A percentile compares a stretch with the other conserved stretches of the same genome.
Evolutionary conservation across 2,113 vertebrate genomes (phyloP).

Genomic region (Mirza zaza): DNA sequence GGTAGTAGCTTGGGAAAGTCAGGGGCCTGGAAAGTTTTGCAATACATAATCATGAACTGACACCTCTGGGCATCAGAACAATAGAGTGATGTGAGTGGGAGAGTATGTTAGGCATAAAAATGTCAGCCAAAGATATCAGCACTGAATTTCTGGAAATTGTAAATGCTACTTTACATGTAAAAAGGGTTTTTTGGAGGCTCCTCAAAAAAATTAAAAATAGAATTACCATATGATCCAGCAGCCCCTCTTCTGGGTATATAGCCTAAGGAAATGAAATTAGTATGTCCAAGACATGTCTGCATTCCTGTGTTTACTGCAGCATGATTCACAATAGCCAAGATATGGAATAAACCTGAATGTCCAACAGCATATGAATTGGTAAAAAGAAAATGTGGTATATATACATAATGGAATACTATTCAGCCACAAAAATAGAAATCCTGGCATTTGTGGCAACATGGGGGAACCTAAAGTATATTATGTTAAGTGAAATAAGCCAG

Average conservation of each 20-base stretch:
- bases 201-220: background rate
- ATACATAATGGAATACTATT: background rate
- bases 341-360: background rate
- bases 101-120: background rate
- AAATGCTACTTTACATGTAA: background rate
- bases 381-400: background rate
- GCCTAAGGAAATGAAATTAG: background rate
- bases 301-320: background rate
- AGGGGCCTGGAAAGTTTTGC: background rate
- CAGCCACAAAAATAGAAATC: background rate
- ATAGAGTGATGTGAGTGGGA: background rate
- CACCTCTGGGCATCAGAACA: background rate
- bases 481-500: background rate
- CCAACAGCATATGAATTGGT: background rate
- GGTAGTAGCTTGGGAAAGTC: background rate
- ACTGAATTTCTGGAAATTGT: background rate
- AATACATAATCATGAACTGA: background rate
- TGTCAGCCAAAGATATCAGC: background rate
- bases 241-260: background rate
- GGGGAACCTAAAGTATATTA: background rate
- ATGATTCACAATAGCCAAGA: background rate
- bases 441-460: background rate
- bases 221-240: background rate
- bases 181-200: background rate
- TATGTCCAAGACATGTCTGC: background rate